A percentile compares a stretch with the other conserved stretches of the same genome.
Evolutionary conservation across 2,113 vertebrate species (phyloP).

Genomic region (Melanerpes formicivorus): DNA sequence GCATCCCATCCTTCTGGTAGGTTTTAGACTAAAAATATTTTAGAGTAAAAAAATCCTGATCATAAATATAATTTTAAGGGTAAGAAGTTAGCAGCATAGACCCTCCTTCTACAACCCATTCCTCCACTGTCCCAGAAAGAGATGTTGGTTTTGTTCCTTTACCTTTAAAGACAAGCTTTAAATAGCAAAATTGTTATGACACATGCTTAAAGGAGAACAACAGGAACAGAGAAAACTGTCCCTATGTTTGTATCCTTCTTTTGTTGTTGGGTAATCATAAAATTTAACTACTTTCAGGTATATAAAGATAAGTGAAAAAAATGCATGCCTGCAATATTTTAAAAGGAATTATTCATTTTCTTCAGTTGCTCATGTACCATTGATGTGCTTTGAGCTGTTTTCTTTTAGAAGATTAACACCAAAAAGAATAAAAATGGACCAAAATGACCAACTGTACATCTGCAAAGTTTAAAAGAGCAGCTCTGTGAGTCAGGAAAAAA

Average conservation of each 20-base stretch:
- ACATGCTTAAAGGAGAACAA: not conserved
- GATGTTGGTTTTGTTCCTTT: rapidly evolving
- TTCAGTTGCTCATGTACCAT: not conserved
- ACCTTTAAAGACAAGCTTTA: not conserved
- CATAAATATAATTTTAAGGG: not conserved
- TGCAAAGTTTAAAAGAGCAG: not conserved
- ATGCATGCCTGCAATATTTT: rapidly evolving
- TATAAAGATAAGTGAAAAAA: not conserved
- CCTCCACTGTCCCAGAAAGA: not conserved
- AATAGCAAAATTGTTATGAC: not conserved
- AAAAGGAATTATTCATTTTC: not conserved
- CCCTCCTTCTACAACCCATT: not conserved
- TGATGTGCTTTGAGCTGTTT: not conserved
- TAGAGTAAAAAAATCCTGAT: not conserved
- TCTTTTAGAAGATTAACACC: not conserved
- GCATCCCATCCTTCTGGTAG: too few species aligned
- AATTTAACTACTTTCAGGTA: not conserved
- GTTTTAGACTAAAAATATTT: not conserved
- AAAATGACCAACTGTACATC: not conserved
- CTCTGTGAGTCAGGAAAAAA: not conserved
- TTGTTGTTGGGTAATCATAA: not conserved
- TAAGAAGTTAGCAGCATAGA: not conserved
- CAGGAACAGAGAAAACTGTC: not conserved
- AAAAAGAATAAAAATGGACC: not conserved
- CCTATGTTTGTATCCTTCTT: not conserved